Conservation (phyloP, 2,113 vertebrate species). For the Zeus faber region DNA sequence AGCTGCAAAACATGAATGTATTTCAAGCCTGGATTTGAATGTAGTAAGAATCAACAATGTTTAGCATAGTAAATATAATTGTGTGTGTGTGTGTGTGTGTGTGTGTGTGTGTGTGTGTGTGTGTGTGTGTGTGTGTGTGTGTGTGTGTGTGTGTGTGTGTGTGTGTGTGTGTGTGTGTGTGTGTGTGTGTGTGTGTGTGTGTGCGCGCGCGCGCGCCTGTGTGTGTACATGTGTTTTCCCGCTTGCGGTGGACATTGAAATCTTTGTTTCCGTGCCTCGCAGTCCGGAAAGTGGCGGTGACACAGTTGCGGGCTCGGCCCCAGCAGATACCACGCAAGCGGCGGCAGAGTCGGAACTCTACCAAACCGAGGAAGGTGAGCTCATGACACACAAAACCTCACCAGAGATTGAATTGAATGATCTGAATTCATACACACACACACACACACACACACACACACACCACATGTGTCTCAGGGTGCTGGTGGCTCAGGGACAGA, state of each 20-base stretch:
- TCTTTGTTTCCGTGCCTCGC: too few relatives aligned
- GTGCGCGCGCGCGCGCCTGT: too few relatives aligned
- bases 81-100: neutral
- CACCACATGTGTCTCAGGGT: too few relatives aligned
- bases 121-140: neutral
- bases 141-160: neutral
- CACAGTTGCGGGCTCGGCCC: too few relatives aligned
- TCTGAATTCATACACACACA: conserved; percentile 7
- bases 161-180: neutral
- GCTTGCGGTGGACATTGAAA: too few relatives aligned
- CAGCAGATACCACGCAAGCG: too few relatives aligned
- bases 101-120: conserved; percentile 1
- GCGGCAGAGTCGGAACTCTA: conserved; percentile 28
- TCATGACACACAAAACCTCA: neutral
- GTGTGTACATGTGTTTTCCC: too few relatives aligned
- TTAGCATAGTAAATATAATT: too few relatives aligned
- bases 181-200: neutral
- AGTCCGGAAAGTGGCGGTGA: conserved; percentile 39
- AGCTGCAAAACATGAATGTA: too few relatives aligned
- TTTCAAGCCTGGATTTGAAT: too few relatives aligned
- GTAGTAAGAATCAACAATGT: too few relatives aligned
- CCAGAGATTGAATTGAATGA: neutral
- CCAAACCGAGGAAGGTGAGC: conserved; percentile 42
- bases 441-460: conserved; percentile 16
- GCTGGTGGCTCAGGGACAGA: too few relatives aligned